Evolutionary conservation across 2,797 vertebrate genomes (phyloP).

Genomic region (Apogon hyalosoma): DNA sequence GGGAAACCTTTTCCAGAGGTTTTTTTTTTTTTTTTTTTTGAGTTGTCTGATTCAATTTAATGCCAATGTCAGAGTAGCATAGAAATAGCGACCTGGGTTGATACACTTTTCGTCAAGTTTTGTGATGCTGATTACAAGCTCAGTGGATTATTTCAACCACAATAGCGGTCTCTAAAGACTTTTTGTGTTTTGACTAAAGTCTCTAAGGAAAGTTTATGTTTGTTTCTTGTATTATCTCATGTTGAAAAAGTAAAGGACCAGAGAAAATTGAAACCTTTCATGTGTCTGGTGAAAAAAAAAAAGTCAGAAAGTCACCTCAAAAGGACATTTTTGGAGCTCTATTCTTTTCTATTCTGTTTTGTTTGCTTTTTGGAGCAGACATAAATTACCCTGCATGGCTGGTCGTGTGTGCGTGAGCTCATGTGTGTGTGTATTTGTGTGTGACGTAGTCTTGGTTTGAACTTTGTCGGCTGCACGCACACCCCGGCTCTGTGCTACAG

Average conservation of each 20-base stretch:
- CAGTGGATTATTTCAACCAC: constrained; percentile 20
- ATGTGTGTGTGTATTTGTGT: constrained; percentile 45
- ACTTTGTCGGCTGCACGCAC: constrained; percentile 75
- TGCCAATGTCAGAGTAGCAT: constrained; percentile 6
- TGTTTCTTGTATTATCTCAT: neutral
- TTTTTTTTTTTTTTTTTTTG: neutral
- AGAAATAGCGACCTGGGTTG: neutral
- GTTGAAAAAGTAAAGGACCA: neutral
- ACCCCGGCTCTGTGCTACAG: constrained; percentile 70
- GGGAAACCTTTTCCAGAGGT: constrained; percentile 12
- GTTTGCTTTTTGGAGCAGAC: constrained; percentile 79
- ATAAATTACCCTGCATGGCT: constrained; percentile 76
- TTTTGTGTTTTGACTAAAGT: neutral
- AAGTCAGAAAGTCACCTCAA: constrained; percentile 37
- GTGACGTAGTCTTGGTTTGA: constrained; percentile 72
- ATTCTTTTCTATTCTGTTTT: constrained; percentile 60
- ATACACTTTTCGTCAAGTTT: neutral
- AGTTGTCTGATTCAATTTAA: constrained; percentile 16
- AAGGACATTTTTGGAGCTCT: constrained; percentile 24
- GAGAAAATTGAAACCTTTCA: neutral
- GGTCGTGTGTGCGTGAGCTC: constrained; percentile 54
- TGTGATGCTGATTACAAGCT: neutral
- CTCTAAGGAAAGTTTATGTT: neutral
- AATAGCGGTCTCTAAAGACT: neutral
- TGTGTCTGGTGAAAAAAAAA: constrained; percentile 4